Percentiles rank a stretch among this genome's conserved stretches.
Evolutionary conservation across 2,113 vertebrate genomes (phyloP).

Genomic region (Brachyhypopomus occidentalis): DNA sequence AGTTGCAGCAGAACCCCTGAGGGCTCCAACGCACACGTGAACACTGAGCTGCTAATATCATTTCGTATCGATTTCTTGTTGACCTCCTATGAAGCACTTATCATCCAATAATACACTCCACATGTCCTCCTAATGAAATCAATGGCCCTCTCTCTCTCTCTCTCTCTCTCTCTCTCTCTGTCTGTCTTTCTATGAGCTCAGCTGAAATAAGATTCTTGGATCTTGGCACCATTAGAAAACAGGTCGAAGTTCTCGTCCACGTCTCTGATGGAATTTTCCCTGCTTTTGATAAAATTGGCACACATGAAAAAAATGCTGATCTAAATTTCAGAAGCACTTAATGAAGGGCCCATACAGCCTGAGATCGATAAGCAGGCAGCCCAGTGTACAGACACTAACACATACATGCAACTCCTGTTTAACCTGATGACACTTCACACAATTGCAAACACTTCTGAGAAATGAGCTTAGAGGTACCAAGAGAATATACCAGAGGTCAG

Average conservation of each 20-base stretch:
- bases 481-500: too few relatives aligned
- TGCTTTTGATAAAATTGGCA: constrained; percentile 45
- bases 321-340: constrained; percentile 18
- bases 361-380: background rate
- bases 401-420: too few relatives aligned
- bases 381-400: background rate
- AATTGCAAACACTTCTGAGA: too few relatives aligned
- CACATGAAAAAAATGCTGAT: constrained; percentile 26
- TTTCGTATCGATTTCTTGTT: constrained; percentile 83
- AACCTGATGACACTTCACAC: too few relatives aligned
- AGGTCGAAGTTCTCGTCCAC: constrained; percentile 47
- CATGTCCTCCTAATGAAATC: constrained; percentile 81
- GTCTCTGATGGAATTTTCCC: constrained; percentile 38
- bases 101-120: constrained; percentile 80
- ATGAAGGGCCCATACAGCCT: constrained; percentile 15
- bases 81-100: constrained; percentile 80
- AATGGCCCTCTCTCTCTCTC: constrained; percentile 64
- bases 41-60: constrained; percentile 72
- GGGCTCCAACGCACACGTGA: constrained; percentile 9
- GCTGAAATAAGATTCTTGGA: constrained; percentile 57
- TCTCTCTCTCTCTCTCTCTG: constrained; percentile 22
- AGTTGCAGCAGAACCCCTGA: constrained; percentile 56
- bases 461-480: too few relatives aligned
- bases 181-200: background rate
- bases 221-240: constrained; percentile 61